Evolutionary conservation across 2,888 invertebrate species (phyloP).

Genomic region (Conus canariensis): DNA sequence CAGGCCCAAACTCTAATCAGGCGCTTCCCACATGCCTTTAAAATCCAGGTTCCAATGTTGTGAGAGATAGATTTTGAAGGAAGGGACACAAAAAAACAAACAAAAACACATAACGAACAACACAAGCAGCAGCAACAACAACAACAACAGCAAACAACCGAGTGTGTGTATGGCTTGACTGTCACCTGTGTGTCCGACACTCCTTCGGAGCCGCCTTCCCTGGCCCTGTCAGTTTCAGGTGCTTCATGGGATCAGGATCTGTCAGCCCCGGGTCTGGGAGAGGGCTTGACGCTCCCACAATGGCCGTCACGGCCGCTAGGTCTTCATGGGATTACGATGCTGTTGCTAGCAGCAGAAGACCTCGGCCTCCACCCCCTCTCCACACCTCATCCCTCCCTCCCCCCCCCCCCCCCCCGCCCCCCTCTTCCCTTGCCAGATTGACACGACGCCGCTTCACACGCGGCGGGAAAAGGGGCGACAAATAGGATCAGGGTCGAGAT

Average conservation of each 20-base stretch:
- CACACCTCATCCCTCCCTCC: too few species aligned
- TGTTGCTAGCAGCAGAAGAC: not conserved
- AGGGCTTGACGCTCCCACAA: constrained; percentile 16
- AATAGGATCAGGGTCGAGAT: not conserved
- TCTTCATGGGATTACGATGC: constrained; percentile 36
- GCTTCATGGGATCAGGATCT: not conserved
- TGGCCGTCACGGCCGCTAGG: constrained; percentile 18
- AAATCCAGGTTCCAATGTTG: too few species aligned
- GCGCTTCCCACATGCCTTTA: too few species aligned
- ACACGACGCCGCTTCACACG: constrained; percentile 16
- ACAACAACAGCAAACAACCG: not conserved
- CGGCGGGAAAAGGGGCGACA: constrained; percentile 30
- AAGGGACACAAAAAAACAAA: too few species aligned
- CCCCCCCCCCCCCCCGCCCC: too few species aligned
- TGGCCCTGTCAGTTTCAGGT: not conserved
- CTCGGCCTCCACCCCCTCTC: too few species aligned
- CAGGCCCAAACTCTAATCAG: too few species aligned
- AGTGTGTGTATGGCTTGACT: not conserved
- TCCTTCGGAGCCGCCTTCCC: not conserved
- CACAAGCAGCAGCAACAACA: not conserved
- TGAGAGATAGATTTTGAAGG: too few species aligned
- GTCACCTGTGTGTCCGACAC: not conserved
- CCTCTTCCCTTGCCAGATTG: not conserved
- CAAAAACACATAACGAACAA: too few species aligned
- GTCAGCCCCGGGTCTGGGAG: constrained; percentile 11